These are phyloP conservation scores for Dendrolimus houi DNA, from an alignment of 2,888 invertebrate genomes.

Conservation along the genomic window DNA sequence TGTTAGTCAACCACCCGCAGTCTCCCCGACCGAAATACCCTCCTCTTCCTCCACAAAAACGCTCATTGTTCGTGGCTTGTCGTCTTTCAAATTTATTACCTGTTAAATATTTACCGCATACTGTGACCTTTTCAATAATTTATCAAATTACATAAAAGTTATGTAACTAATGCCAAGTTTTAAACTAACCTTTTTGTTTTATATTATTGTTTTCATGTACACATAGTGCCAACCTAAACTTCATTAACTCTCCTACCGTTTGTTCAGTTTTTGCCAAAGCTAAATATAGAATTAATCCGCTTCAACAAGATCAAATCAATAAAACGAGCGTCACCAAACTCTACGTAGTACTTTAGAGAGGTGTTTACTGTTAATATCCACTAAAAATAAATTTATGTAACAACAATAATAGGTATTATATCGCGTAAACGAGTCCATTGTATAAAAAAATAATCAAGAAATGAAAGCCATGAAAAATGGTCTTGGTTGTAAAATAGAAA, in stretches of 20 bases:
- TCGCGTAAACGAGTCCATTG: too few species aligned
- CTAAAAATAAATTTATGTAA: too few species aligned
- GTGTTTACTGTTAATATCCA: too few species aligned
- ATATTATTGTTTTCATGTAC: too few species aligned
- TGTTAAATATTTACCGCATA: neutral
- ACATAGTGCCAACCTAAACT: too few species aligned
- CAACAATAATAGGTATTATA: too few species aligned
- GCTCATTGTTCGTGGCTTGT: conserved; percentile 23
- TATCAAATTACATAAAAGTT: neutral
- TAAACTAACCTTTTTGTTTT: too few species aligned
- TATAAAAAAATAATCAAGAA: too few species aligned
- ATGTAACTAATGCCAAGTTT: conserved; percentile 30
- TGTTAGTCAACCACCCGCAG: conserved; percentile 42
- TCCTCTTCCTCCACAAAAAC: conserved; percentile 22
- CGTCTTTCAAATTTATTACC: conserved; percentile 5
- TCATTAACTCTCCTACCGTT: too few species aligned
- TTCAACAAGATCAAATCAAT: neutral
- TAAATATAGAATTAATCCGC: neutral
- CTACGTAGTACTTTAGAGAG: too few species aligned
- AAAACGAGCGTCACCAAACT: neutral
- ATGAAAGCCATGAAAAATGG: too few species aligned
- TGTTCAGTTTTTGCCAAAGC: neutral
- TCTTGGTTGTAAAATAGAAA: too few species aligned
- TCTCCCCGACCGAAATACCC: conserved; percentile 21
- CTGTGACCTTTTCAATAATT: neutral